A percentile compares a stretch with the other conserved stretches of the same genome.
phyloP scores from a whole-genome alignment of 2,797 vertebrate species.

The Serranus cabrilla region DNA sequence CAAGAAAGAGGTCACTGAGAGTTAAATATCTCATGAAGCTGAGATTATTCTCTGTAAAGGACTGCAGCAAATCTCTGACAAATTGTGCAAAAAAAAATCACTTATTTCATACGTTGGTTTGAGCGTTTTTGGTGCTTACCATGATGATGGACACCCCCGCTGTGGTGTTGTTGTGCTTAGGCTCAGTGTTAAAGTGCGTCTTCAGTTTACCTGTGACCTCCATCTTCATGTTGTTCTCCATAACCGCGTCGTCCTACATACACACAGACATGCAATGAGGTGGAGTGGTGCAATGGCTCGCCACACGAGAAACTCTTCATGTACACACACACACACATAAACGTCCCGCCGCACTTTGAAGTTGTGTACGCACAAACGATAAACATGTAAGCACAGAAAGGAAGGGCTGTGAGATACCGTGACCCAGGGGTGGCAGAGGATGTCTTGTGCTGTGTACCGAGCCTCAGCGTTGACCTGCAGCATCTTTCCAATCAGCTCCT shows the following conservation, averaged over 20 bases:
- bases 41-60: neutral
- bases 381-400: slow-evolving; percentile 22
- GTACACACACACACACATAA: neutral
- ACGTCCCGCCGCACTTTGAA: neutral
- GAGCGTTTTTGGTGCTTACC: slow-evolving; percentile 85
- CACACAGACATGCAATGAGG: slow-evolving; percentile 20
- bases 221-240: slow-evolving; percentile 95
- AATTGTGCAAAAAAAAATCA: neutral
- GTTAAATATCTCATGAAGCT: neutral
- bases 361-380: neutral
- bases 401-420: slow-evolving; percentile 84
- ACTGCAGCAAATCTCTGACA: neutral
- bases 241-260: slow-evolving; percentile 89
- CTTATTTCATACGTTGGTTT: neutral
- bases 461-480: slow-evolving; percentile 93
- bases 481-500: slow-evolving; percentile 97
- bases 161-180: slow-evolving; percentile 91
- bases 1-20: slow-evolving; percentile 10
- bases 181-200: slow-evolving; percentile 93
- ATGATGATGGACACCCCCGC: slow-evolving; percentile 95
- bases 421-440: slow-evolving; percentile 96
- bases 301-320: neutral
- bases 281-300: neutral
- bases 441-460: slow-evolving; percentile 93
- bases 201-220: slow-evolving; percentile 98